Evolutionary conservation across 2,888 invertebrate species (phyloP), one percentile per base, ranked within the genome.

Genomic region (Leptinotarsa rubiginosa): DNA sequence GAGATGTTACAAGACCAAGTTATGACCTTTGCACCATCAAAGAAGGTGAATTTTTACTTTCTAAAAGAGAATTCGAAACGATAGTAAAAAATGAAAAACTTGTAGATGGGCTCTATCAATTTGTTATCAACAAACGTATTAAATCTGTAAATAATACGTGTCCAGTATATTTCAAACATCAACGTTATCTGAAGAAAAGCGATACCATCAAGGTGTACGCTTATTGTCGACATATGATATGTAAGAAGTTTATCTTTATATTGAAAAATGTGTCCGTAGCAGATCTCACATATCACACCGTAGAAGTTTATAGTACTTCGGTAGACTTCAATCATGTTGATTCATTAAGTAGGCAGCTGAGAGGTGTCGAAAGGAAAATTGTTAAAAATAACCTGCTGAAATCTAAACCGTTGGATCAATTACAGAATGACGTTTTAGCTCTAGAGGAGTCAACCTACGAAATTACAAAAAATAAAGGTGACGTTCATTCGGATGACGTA

Each of bases 401-500:
- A 18, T 15, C 25, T 16, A 74, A 71, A 52, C 56, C 71, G 5
- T 50, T 69, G 12, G 25, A 71, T 22, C 25, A 66, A 18, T 52
- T 66, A 1, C 41, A 49, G 13, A 22, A 50, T 16, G 20, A 64
- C 13, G 13, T 31, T 18, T 62, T 65, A 15, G 54, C 54, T 54
- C 31, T 74, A 12, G 25, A 50, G 16, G 16, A 69, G 18, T 64
- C 54, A 4, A 31, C 31, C 22, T 13, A 25, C 15, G 25, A 12
- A 4, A n/a, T 62, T n/a, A 13, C n/a, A 25, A 76, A 62, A 31
- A 62, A 74, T 70, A 69, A 77, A 18, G 66, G 74, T 59, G 50
- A 64, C 5, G 74, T 79, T 1, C 75, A 74, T 41, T 78, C 77
- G 15, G 78, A 76, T 67, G 7, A 18, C 69, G 65, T 62, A 13